A percentile compares a stretch with the other conserved stretches of the same genome.
These are phyloP conservation scores for Drosophila paulistorum DNA, from an alignment of 1,140 invertebrate species.

Conservation along the genomic window DNA sequence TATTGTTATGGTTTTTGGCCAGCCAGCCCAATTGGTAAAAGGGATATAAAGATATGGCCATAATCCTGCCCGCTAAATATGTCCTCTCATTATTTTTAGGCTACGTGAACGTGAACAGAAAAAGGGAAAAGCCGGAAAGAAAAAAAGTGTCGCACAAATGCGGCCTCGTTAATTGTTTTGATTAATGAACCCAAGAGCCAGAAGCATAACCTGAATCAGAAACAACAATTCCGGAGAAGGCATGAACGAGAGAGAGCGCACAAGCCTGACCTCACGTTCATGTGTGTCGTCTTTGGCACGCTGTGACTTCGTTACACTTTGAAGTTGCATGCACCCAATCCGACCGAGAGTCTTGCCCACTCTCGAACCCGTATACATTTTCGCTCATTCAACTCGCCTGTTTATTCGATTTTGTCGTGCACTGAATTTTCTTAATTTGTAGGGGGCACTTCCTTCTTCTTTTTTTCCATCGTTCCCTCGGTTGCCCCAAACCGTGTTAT, in stretches of 20 bases:
- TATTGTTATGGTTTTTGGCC: conserved; percentile 76
- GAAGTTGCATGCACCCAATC: conserved; percentile 61
- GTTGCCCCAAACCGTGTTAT: conserved; percentile 14
- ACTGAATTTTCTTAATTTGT: conserved; percentile 76
- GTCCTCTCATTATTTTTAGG: conserved; percentile 67
- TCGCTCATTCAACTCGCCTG: conserved; percentile 44
- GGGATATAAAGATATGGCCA: conserved; percentile 22
- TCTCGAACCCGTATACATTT: conserved; percentile 11
- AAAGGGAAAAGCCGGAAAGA: conserved; percentile 35
- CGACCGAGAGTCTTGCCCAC: background rate
- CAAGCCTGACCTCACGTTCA: conserved; percentile 67
- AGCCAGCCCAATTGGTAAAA: conserved; percentile 25
- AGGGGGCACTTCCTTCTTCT: conserved; percentile 35
- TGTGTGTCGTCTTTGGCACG: conserved; percentile 20
- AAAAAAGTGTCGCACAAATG: conserved; percentile 78
- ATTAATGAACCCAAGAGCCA: conserved; percentile 67
- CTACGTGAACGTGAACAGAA: conserved; percentile 66
- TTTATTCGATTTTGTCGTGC: conserved; percentile 80
- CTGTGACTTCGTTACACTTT: conserved; percentile 61
- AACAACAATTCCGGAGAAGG: background rate
- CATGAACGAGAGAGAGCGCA: background rate
- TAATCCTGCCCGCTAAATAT: conserved; percentile 67
- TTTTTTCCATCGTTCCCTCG: background rate
- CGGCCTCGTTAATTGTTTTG: conserved; percentile 80
- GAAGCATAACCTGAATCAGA: conserved; percentile 9